A percentile compares a stretch with the other conserved stretches of the same genome.
Evolutionary conservation across 2,888 invertebrate genomes (phyloP).

Genomic region (Steinernema hermaphroditum): DNA sequence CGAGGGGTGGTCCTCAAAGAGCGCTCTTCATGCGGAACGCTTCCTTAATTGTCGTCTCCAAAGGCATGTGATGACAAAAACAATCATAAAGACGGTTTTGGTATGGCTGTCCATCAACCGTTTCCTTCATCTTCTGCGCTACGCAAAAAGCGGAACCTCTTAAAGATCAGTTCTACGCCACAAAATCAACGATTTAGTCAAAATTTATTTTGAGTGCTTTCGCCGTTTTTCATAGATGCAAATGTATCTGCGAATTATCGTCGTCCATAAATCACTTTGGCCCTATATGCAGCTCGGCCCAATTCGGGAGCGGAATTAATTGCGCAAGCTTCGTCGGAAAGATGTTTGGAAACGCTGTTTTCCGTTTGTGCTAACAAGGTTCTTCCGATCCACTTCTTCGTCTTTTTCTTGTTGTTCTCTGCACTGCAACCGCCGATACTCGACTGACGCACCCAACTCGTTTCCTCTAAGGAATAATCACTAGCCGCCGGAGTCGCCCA

Average conservation of each 20-base stretch:
- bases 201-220: slow-evolving; percentile 16
- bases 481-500: background rate
- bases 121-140: background rate
- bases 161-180: background rate
- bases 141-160: too few species aligned
- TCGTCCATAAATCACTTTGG: background rate
- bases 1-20: background rate
- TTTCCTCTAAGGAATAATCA: background rate
- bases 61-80: slow-evolving; percentile 8
- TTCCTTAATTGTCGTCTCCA: slow-evolving; percentile 25
- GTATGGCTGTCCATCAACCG: background rate
- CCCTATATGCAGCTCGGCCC: background rate
- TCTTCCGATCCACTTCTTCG: background rate
- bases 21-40: background rate
- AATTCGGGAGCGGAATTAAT: slow-evolving; percentile 17
- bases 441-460: background rate
- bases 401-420: background rate
- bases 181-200: background rate
- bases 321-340: background rate
- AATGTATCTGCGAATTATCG: background rate
- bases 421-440: background rate
- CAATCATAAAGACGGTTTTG: slow-evolving; percentile 2
- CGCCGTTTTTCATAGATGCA: background rate
- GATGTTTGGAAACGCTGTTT: background rate
- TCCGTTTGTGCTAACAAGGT: background rate